Conservation (phyloP, 2,888 invertebrate species). For the Apodemia duryi region DNA sequence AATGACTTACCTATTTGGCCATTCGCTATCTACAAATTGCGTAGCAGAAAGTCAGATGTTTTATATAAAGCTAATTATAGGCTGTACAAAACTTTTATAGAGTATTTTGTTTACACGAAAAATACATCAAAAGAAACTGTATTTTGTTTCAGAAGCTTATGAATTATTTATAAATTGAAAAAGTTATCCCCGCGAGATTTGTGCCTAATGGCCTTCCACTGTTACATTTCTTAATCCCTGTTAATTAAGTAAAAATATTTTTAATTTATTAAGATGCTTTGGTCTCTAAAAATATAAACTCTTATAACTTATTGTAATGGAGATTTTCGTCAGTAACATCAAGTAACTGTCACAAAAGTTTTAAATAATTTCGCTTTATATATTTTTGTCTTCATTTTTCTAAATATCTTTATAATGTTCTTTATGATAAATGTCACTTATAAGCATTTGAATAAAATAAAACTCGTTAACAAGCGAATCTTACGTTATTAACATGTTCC, state of each 20-base stretch:
- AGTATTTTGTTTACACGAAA: not conserved
- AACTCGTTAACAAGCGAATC: too few species aligned
- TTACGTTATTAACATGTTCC: too few species aligned
- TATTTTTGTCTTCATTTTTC: not conserved
- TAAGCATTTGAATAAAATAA: too few species aligned
- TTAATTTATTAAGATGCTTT: not conserved
- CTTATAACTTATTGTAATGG: not conserved
- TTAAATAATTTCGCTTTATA: not conserved
- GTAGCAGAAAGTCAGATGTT: too few species aligned
- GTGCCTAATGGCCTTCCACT: slow-evolving; percentile 3
- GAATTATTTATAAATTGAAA: slow-evolving; percentile 7
- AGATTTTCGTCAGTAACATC: not conserved
- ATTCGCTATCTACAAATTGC: too few species aligned
- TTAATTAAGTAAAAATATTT: slow-evolving; percentile 9
- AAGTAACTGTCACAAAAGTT: not conserved
- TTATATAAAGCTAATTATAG: too few species aligned
- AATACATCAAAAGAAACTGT: not conserved
- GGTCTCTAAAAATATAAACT: not conserved
- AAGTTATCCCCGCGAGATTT: slow-evolving; percentile 9
- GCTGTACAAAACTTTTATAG: not conserved
- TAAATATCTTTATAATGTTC: not conserved
- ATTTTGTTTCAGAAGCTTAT: not conserved
- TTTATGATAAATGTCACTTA: not conserved
- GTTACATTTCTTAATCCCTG: not conserved
- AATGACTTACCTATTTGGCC: too few species aligned